Base-by-base conservation (phyloP, 2,888 invertebrate genomes). In the Glyphotaelius pellucidus region DNA sequence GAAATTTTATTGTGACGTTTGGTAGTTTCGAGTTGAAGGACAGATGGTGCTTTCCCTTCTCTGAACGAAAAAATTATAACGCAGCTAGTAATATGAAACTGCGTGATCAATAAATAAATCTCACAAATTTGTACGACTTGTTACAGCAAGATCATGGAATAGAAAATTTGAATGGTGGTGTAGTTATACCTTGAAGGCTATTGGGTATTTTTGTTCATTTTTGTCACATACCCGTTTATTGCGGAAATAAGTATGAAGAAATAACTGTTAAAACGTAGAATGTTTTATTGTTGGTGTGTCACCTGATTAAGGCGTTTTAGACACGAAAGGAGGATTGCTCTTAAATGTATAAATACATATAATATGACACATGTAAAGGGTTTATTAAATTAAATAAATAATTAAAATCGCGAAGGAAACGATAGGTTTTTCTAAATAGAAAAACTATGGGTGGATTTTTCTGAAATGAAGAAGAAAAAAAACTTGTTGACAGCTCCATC, bases 1-100 rank as follows among this genome's bases (percentile, higher is more conserved):
- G 67, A 86, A 86, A 86, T n/a, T n/a, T n/a, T n/a, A n/a, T 67
- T 67, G 11, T 42, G 38, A 86, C 47, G 42, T 86, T 86, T 86
- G 30, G n/a, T 25, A 86, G 86, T 86, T 86, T 42, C 2, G 35
- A 35, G 35, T 86, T 42, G 86, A 86, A 86, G 86, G 86, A 86
- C 86, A 86, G 86, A 86, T 86, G 86, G 86, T 86, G 86, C 86
- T 86, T 86, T 86, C 86, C 35, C 47, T 86, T 86, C 42, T 47
- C 30, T 42, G 42, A 30, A n/a, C 25, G 86, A 47, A 1, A 25
- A 3, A 47, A 86, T n/a, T 42, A 86, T 42, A 86, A 14, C 32
- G 15, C 11, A 38, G 32, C 0, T 19, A 67, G 7, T 25, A n/a
- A n/a, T 67, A 7, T n/a, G 67, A 67, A 67, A 67, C 67, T 67